These are phyloP conservation scores for Halocynthia aurantium DNA, from an alignment of 23 tunicate genomes.

Conservation along the genomic window DNA sequence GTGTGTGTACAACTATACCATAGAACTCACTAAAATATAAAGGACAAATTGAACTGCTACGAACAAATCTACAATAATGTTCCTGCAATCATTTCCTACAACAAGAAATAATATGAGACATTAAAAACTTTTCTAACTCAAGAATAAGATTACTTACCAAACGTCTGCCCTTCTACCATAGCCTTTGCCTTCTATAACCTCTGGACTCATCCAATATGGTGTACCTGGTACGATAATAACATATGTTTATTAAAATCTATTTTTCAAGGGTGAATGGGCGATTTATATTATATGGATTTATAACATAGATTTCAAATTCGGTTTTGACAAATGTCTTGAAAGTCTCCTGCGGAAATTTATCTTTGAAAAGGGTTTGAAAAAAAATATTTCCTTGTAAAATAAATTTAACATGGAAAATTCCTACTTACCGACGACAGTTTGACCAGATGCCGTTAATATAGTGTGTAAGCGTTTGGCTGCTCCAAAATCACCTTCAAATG, in stretches of 20 bases:
- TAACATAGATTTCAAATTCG: no score
- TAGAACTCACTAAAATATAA: background rate
- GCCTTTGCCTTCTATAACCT: conserved; percentile 89
- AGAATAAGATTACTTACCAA: conserved; percentile 42
- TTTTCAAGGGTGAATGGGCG: no score
- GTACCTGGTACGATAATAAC: conserved; percentile 40
- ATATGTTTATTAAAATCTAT: no score
- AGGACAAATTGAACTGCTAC: background rate
- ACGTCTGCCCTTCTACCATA: conserved; percentile 92
- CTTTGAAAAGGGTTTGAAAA: no score
- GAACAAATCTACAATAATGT: background rate
- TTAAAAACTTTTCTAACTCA: background rate
- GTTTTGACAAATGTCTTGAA: no score
- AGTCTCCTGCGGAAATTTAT: no score
- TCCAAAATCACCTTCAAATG: conserved; percentile 78
- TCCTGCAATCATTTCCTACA: background rate
- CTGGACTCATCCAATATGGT: conserved; percentile 98
- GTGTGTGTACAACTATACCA: background rate
- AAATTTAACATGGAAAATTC: background rate
- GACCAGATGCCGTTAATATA: conserved; percentile 76
- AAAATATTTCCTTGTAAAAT: no score
- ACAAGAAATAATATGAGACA: background rate
- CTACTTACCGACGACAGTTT: conserved; percentile 88
- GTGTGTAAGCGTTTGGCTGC: conserved; percentile 93
- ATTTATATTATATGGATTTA: no score